These are phyloP conservation scores for Dasysyrphus albostriatus DNA, from an alignment of 2,888 invertebrate genomes.

Conservation along the genomic window DNA sequence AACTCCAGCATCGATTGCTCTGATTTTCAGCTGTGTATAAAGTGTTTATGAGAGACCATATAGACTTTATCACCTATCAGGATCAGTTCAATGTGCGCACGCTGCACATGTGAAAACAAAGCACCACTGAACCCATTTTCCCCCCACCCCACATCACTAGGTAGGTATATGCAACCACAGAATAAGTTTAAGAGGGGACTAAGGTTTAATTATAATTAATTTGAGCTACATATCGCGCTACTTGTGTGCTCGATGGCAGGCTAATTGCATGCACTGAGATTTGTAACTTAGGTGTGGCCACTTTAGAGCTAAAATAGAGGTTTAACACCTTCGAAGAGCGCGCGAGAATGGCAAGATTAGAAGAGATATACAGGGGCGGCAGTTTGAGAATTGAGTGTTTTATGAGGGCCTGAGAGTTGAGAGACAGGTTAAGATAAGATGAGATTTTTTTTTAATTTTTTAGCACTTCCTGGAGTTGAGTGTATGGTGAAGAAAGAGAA, in stretches of 20 bases:
- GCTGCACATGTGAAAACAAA: conserved; percentile 67
- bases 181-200: not conserved
- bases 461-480: not conserved
- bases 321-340: conserved; percentile 64
- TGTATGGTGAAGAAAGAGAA: too few relatives aligned
- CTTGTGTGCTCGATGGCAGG: conserved; percentile 74
- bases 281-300: conserved; percentile 73
- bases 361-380: conserved; percentile 52
- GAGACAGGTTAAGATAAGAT: not conserved
- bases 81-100: conserved; percentile 44
- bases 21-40: not conserved
- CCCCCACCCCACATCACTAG: not conserved
- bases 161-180: not conserved
- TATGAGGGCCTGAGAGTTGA: conserved; percentile 12
- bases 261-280: conserved; percentile 73
- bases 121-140: conserved; percentile 25
- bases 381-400: conserved; percentile 26
- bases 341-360: conserved; percentile 41
- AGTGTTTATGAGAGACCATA: conserved; percentile 6
- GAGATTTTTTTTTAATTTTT: not conserved
- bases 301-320: conserved; percentile 68
- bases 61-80: conserved; percentile 49
- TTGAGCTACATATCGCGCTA: conserved; percentile 71
- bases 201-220: conserved; percentile 72
- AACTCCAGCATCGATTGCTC: not conserved